Conservation (phyloP, 1,140 invertebrate genomes). For the Carposina sasakii region DNA sequence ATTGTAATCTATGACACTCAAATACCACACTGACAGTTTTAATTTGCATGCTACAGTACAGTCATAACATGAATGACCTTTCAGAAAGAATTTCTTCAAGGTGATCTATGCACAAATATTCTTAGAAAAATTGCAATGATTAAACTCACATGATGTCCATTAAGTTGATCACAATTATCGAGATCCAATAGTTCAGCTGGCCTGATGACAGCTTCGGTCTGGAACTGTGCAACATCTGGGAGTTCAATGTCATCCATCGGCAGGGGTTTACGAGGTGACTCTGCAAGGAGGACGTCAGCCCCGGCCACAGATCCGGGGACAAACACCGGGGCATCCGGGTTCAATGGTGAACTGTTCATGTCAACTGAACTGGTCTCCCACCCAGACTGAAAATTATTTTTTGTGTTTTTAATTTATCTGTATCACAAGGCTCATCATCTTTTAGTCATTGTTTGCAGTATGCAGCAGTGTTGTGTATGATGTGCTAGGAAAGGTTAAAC, state of each 20-base stretch:
- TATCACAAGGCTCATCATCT: no score
- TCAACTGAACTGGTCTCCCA: conserved; percentile 72
- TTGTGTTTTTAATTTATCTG: conserved; percentile 1
- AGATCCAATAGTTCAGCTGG: conserved; percentile 74
- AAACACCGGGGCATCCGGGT: conserved; percentile 83
- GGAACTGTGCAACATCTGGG: conserved; percentile 77
- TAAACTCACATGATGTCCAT: conserved; percentile 68
- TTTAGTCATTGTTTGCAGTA: no score
- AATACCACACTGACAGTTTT: no score
- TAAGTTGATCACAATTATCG: conserved; percentile 68
- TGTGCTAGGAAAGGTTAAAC: no score
- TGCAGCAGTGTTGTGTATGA: no score
- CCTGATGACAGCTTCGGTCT: conserved; percentile 73
- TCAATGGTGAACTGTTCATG: conserved; percentile 81
- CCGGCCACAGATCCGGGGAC: conserved; percentile 73
- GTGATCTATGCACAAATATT: neutral
- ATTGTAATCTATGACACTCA: no score
- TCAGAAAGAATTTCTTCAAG: no score
- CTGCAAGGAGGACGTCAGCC: conserved; percentile 73
- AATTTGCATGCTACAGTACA: no score
- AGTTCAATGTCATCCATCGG: conserved; percentile 76
- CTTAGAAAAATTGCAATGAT: no score
- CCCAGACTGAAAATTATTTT: conserved; percentile 47
- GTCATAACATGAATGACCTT: no score
- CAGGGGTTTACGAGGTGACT: conserved; percentile 76